A percentile compares a stretch with the other conserved stretches of the same genome.
phyloP scores from a whole-genome alignment of 2,888 invertebrate species.

The Aproaerema taeniolella region DNA sequence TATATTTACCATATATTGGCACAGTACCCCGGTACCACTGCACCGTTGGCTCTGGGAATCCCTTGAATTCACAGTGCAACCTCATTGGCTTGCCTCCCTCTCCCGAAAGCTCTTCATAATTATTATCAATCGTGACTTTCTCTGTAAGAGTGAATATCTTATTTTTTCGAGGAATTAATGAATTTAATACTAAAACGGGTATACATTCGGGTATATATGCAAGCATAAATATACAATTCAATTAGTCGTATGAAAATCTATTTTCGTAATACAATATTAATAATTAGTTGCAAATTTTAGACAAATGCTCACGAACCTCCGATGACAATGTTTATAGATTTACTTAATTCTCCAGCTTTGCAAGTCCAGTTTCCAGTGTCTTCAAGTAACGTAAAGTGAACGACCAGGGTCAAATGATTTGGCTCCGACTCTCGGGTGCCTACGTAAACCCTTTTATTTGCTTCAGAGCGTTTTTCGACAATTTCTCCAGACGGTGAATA shows the following conservation, averaged over 20 bases:
- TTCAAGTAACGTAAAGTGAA: conserved; percentile 42
- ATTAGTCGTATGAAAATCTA: too few relatives aligned
- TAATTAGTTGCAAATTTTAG: too few relatives aligned
- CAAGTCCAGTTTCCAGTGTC: conserved; percentile 69
- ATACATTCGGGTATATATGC: too few relatives aligned
- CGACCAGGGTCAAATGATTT: conserved; percentile 42
- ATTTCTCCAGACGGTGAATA: conserved; percentile 38
- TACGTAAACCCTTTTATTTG: conserved; percentile 49
- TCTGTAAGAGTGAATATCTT: too few relatives aligned
- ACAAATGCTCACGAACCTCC: too few relatives aligned
- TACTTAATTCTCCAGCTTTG: conserved; percentile 46
- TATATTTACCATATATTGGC: too few relatives aligned
- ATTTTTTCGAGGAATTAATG: too few relatives aligned
- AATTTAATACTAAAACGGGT: too few relatives aligned
- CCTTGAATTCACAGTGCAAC: conserved; percentile 53
- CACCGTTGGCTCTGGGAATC: conserved; percentile 50
- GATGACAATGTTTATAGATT: conserved; percentile 50
- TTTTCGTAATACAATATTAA: too few relatives aligned
- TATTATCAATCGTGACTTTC: conserved; percentile 43
- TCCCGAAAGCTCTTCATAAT: conserved; percentile 37
- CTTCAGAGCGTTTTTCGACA: conserved; percentile 40
- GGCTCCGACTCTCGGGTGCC: conserved; percentile 36
- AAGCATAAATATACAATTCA: too few relatives aligned
- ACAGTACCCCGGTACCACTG: conserved; percentile 55
- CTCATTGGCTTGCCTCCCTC: conserved; percentile 50